These are phyloP conservation scores for Coryphaenoides rupestris DNA, from an alignment of 2,113 vertebrate genomes.

Conservation along the genomic window DNA sequence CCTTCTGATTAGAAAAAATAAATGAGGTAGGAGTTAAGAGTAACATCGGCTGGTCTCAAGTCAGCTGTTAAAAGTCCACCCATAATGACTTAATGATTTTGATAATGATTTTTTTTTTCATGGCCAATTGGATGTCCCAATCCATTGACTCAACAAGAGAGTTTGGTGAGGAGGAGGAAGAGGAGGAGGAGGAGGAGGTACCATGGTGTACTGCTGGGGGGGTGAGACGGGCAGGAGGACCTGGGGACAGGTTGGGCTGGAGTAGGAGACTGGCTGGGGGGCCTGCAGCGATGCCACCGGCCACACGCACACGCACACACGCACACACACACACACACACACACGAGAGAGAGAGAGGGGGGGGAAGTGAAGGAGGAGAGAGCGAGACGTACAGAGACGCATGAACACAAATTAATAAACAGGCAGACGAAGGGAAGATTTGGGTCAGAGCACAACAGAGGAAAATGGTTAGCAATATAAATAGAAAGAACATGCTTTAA, in stretches of 20 bases:
- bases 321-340: neutral
- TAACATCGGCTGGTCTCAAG: too few species aligned
- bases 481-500: too few species aligned
- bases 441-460: slow-evolving; percentile 48
- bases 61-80: too few species aligned
- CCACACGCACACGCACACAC: slow-evolving; percentile 38
- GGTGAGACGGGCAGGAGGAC: slow-evolving; percentile 99
- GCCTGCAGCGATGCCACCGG: slow-evolving; percentile 85
- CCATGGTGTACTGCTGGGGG: slow-evolving; percentile 99
- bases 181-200: slow-evolving; percentile 73
- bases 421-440: slow-evolving; percentile 30
- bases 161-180: slow-evolving; percentile 28
- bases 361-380: slow-evolving; percentile 25
- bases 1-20: too few species aligned
- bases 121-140: too few species aligned
- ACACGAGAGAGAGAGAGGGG: slow-evolving; percentile 12
- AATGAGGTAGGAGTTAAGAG: too few species aligned
- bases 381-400: slow-evolving; percentile 11
- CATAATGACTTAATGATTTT: too few species aligned
- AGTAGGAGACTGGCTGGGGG: slow-evolving; percentile 89
- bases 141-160: slow-evolving; percentile 5
- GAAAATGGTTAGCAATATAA: slow-evolving; percentile 14
- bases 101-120: too few species aligned
- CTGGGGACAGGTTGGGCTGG: slow-evolving; percentile 97
- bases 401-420: slow-evolving; percentile 28